Evolutionary conservation across 2,797 vertebrate species (phyloP).

Genomic region (Sciaenops ocellatus): DNA sequence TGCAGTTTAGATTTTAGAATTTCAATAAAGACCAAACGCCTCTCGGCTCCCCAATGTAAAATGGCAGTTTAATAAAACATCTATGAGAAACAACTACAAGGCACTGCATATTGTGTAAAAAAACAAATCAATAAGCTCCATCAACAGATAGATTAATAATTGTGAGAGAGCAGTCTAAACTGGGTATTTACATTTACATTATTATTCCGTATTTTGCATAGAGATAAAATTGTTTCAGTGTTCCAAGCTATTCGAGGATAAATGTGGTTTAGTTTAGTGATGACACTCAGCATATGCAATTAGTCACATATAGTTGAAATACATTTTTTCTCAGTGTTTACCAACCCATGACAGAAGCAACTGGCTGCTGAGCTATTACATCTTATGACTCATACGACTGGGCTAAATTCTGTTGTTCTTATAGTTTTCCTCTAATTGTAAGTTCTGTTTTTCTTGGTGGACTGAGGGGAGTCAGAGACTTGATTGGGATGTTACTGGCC

Average conservation of each 20-base stretch:
- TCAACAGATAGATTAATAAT: constrained; percentile 2
- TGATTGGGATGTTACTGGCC: constrained; percentile 67
- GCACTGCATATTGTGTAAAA: background rate
- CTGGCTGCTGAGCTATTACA: constrained; percentile 41
- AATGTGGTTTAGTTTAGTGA: constrained; percentile 14
- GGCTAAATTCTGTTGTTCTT: constrained; percentile 35
- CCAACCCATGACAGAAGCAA: constrained; percentile 34
- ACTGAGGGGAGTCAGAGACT: constrained; percentile 16
- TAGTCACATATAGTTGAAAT: constrained; percentile 27
- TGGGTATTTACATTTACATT: background rate
- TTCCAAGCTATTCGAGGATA: constrained; percentile 8
- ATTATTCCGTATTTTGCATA: constrained; percentile 5
- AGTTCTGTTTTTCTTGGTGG: constrained; percentile 62
- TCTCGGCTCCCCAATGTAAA: background rate
- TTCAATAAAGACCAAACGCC: background rate
- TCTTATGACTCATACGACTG: constrained; percentile 53
- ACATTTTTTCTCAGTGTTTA: constrained; percentile 30
- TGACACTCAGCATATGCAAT: constrained; percentile 19
- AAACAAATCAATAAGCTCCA: background rate
- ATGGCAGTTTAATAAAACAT: background rate
- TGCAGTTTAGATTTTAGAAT: background rate
- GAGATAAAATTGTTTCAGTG: background rate
- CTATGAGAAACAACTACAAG: background rate
- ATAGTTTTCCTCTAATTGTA: constrained; percentile 69
- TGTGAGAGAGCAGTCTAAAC: background rate